Evolutionary conservation across 2,113 vertebrate species (phyloP), one percentile per base, ranked within the genome.

Genomic region (Solenodon paradoxus): DNA sequence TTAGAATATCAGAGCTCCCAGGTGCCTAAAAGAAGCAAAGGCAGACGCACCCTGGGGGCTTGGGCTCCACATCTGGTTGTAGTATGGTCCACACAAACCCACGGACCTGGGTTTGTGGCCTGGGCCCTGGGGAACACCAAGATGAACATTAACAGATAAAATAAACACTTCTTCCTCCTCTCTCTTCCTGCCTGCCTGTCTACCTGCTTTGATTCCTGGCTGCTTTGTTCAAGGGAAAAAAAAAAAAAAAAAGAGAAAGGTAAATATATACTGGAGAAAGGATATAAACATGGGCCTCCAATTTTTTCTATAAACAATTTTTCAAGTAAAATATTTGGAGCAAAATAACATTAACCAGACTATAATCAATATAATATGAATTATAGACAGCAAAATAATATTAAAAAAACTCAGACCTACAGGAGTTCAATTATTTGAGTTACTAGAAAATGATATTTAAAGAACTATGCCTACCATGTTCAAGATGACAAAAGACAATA

Each of bases 401-500:
- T 35, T 64, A 12, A 88, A 80, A 79, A 69, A 32, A 61, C 66
- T 84, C 19, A 84, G 19, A 68, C 9, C 9, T 45, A 7, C 26
- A 40, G n/a, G 55, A 26, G 40, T 64, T 47, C 22, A 72, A 49
- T 42, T 72, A 19, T 3, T 42, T 22, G n/a, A 40, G n/a, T 57
- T 85, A 95, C n/a, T 47, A 84, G 47, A 69, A 1, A 84, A 45
- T 59, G 24, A 71, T 38, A 92, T 72, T 63, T 66, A 94, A 92
- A 83, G 77, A 84, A 55, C 69, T 72, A 47, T 32, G 49, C 28
- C 85, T 81, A 68, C 12, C 11, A 68, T 55, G 72, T 61, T 80
- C n/a, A 75, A 88, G 89, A 89, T 45, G 42, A 61, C 80, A 90
- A 71, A 81, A 80, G n/a, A 83, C n/a, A 86, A 85, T 47, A 92